phyloP scores from a whole-genome alignment of 2,888 invertebrate genomes.

The Conistra vaccinii region DNA sequence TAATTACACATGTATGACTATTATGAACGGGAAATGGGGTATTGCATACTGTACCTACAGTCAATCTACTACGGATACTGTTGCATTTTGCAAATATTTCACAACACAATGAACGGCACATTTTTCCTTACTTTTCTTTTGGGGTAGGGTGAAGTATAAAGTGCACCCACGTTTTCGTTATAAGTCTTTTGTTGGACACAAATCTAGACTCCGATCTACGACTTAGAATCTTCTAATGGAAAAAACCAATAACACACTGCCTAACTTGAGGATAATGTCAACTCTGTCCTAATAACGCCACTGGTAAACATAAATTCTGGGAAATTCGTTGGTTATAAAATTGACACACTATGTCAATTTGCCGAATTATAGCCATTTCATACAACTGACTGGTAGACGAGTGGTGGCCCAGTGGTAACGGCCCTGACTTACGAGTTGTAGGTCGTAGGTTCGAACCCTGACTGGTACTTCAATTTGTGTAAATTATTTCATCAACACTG shows the following conservation, averaged over 20 bases:
- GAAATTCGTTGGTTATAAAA: background rate
- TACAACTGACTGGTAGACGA: background rate
- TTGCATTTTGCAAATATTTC: background rate
- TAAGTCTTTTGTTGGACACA: background rate
- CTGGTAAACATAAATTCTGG: background rate
- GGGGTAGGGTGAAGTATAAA: too few relatives aligned
- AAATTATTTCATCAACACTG: too few relatives aligned
- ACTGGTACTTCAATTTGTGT: too few relatives aligned
- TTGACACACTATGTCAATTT: background rate
- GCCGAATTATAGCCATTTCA: background rate
- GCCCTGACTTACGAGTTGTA: too few relatives aligned
- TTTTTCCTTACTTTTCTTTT: background rate
- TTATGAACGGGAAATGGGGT: constrained; percentile 20
- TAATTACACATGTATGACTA: constrained; percentile 33
- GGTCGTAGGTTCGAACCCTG: too few relatives aligned
- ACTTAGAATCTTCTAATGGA: background rate
- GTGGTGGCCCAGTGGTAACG: too few relatives aligned
- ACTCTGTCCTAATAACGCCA: background rate
- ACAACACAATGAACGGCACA: background rate
- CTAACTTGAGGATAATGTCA: too few relatives aligned
- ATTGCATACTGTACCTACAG: constrained; percentile 13
- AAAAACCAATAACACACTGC: background rate
- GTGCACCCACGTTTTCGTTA: background rate
- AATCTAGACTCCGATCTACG: background rate
- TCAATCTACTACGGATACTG: background rate